These are phyloP conservation scores for Aleiodes sp. DNA, from an alignment of 1,140 invertebrate genomes.

Conservation along the genomic window DNA sequence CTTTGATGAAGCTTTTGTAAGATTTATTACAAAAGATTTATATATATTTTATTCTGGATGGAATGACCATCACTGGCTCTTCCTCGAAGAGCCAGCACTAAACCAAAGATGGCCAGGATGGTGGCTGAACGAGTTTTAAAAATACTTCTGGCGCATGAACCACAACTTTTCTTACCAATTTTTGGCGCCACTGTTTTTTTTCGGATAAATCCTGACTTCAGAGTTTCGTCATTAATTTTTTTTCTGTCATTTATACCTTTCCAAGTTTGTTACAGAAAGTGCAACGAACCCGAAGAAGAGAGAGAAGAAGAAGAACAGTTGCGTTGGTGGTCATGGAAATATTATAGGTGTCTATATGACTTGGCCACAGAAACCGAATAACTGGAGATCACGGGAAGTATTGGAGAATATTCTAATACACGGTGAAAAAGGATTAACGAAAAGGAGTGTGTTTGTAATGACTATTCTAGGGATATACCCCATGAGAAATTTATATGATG, in stretches of 20 bases:
- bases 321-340: constrained; percentile 19
- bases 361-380: constrained; percentile 18
- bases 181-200: constrained; percentile 33
- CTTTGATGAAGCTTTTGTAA: too few relatives aligned
- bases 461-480: too few relatives aligned
- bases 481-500: background rate
- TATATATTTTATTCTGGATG: background rate
- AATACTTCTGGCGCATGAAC: constrained; percentile 43
- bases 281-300: constrained; percentile 30
- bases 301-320: background rate
- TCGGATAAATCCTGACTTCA: constrained; percentile 18
- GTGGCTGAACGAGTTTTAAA: constrained; percentile 48
- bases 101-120: constrained; percentile 29
- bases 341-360: constrained; percentile 27
- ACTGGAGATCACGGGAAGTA: background rate
- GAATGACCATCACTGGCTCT: background rate
- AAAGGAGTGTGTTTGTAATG: too few relatives aligned
- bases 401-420: background rate
- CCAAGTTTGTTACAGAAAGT: constrained; percentile 15
- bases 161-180: constrained; percentile 31
- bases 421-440: background rate
- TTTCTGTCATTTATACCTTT: background rate
- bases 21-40: too few relatives aligned
- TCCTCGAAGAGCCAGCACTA: background rate
- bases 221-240: background rate